phyloP scores from a whole-genome alignment of 2,888 invertebrate species.

The Dysmachus trigonus region DNA sequence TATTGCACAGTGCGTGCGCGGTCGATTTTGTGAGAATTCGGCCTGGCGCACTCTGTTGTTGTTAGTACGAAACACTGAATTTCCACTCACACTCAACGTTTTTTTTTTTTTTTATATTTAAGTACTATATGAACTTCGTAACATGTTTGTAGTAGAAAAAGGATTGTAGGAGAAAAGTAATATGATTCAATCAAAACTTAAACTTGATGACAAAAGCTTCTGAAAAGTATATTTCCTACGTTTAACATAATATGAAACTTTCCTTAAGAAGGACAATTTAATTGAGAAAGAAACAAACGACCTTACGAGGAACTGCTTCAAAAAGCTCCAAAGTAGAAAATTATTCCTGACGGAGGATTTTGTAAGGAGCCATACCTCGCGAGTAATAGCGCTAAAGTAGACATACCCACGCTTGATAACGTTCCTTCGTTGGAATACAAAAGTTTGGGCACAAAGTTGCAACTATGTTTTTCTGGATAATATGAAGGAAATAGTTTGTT shows the following conservation, averaged over 20 bases:
- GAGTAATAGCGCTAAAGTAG: not conserved
- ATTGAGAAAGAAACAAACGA: not conserved
- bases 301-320: not conserved
- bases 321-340: not conserved
- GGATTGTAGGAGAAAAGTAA: not conserved
- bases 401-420: not conserved
- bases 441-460: not conserved
- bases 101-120: too few species aligned
- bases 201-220: not conserved
- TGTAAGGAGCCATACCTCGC: not conserved
- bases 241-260: not conserved
- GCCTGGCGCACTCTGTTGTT: too few species aligned
- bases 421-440: not conserved
- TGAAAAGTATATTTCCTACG: not conserved
- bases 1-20: too few species aligned
- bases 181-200: not conserved
- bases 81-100: too few species aligned
- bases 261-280: not conserved
- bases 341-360: not conserved
- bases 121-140: not conserved
- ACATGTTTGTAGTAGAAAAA: not conserved
- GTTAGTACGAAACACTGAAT: too few species aligned
- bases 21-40: too few species aligned
- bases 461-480: not conserved
- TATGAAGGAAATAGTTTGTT: not conserved